A percentile compares a stretch with the other conserved stretches of the same genome.
phyloP scores from a whole-genome alignment of 2,797 vertebrate species.

The Valencia hispanica region DNA sequence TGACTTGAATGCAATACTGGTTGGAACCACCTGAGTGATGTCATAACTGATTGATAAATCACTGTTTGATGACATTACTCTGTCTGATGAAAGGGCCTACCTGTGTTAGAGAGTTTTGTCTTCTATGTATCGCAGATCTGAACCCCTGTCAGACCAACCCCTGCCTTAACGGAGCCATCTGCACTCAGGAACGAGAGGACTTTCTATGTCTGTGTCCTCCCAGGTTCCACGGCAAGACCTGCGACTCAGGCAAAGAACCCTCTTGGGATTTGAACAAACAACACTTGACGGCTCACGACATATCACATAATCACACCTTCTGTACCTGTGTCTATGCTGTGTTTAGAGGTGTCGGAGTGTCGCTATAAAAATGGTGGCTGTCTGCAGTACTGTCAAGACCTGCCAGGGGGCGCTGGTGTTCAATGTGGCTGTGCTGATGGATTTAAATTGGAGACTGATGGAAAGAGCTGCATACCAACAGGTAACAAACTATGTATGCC shows the following conservation, averaged over 20 bases:
- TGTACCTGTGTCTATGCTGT: neutral
- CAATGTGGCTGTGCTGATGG: constrained; percentile 82
- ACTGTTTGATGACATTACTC: no score
- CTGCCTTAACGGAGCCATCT: constrained; percentile 86
- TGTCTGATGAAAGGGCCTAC: neutral
- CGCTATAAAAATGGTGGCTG: constrained; percentile 85
- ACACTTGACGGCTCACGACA: neutral
- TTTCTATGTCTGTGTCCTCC: constrained; percentile 85
- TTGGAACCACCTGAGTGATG: no score
- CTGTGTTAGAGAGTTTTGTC: neutral
- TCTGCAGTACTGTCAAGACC: constrained; percentile 84
- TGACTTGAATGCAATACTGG: no score
- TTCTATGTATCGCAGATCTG: constrained; percentile 70
- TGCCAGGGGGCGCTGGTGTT: constrained; percentile 50
- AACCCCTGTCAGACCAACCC: constrained; percentile 80
- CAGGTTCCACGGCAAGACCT: constrained; percentile 75
- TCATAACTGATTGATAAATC: no score
- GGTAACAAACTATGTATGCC: constrained; percentile 61
- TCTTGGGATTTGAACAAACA: neutral
- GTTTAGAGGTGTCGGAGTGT: constrained; percentile 77
- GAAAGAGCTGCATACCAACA: constrained; percentile 69
- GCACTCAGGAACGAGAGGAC: constrained; percentile 69
- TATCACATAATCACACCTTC: neutral
- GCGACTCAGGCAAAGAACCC: constrained; percentile 75
- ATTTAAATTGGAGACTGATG: constrained; percentile 77